Evolutionary conservation across 2,797 vertebrate genomes (phyloP), one percentile per base, ranked within the genome.

Genomic region (Percopsis omiscomaycus): DNA sequence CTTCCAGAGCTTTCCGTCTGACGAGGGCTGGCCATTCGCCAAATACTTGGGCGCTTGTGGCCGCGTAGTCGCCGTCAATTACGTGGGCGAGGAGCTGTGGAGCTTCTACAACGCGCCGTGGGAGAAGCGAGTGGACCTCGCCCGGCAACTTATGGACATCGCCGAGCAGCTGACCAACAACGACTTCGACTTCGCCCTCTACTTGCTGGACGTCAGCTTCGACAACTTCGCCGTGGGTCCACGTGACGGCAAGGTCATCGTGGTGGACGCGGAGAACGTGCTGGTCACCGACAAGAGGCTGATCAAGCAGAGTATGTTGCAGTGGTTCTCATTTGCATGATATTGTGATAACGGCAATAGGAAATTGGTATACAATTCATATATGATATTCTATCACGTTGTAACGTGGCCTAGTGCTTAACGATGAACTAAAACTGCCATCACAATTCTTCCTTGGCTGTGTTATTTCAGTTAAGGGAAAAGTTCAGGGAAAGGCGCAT

Each of bases 151-250:
- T 83, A 97, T 99, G 96, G 98, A 99, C 92, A 98, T 99, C 65
- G 98, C 98, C 11, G 98, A 99, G 87, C 98, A 99, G 86, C 95
- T 99, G 81, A 99, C 97, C 73, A 99, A 98, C 89, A 99, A 99
- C 80, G 97, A 99, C 94, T 98, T 99, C 85, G 97, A 99, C 82
- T 99, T 99, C 71, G 96, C 96, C 68, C 97, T 99, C 89, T 99
- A 99, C 94, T 95, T 99, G 90, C 93, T 99, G 32, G 98, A 99
- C 1, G 98, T 98, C 91, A 98, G 96, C 91, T 98, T 98, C 12
- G 98, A 99, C 86, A 98, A 98, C 89, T 99, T 99, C 46, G 97
- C 97, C 1, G 98, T 99, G 54, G 98, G 98, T 71, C 95, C 96
- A 0, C 93, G 96, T 61, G 98, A 99, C 30, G 98, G 98, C 32